These are phyloP conservation scores for Umimayanthus kanabou DNA, from an alignment of 92 coral and sea anemone genomes.

Conservation along the genomic window DNA sequence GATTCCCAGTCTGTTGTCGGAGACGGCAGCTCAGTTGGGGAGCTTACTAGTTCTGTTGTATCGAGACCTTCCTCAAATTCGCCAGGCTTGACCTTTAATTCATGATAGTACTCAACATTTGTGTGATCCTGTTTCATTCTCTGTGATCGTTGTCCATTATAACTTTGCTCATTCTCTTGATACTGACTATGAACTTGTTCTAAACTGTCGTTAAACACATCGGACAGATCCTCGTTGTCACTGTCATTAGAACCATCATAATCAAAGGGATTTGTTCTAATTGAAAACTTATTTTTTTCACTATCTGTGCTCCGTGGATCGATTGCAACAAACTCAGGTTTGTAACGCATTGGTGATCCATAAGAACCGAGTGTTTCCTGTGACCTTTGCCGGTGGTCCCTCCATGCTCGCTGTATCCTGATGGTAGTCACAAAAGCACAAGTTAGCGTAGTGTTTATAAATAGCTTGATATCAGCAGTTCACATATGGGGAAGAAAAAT, in stretches of 20 bases:
- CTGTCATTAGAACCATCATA: conserved; percentile 45
- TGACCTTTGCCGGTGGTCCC: conserved; percentile 66
- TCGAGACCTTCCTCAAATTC: conserved; percentile 48
- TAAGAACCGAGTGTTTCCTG: conserved; percentile 39
- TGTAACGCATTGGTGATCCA: conserved; percentile 16
- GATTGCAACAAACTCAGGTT: conserved; percentile 49
- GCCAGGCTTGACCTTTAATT: conserved; percentile 45
- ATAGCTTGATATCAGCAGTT: not conserved
- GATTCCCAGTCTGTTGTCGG: conserved; percentile 99
- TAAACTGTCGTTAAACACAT: conserved; percentile 85
- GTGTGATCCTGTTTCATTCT: conserved; percentile 16
- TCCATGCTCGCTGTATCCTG: conserved; percentile 97
- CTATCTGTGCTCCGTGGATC: conserved; percentile 38
- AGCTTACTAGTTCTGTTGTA: conserved; percentile 66
- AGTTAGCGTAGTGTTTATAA: not conserved
- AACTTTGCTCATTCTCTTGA: conserved; percentile 39
- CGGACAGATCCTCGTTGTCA: conserved; percentile 60
- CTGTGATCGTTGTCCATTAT: conserved; percentile 25
- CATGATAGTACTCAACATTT: conserved; percentile 24
- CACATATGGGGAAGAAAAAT: not conserved
- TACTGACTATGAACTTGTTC: conserved; percentile 72
- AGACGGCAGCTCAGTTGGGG: conserved; percentile 87
- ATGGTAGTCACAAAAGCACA: not conserved
- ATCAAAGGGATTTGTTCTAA: conserved; percentile 83
- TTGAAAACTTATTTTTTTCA: conserved; percentile 47